These are phyloP conservation scores for Pipra filicauda DNA, from an alignment of 2,113 vertebrate species.

Conservation along the genomic window DNA sequence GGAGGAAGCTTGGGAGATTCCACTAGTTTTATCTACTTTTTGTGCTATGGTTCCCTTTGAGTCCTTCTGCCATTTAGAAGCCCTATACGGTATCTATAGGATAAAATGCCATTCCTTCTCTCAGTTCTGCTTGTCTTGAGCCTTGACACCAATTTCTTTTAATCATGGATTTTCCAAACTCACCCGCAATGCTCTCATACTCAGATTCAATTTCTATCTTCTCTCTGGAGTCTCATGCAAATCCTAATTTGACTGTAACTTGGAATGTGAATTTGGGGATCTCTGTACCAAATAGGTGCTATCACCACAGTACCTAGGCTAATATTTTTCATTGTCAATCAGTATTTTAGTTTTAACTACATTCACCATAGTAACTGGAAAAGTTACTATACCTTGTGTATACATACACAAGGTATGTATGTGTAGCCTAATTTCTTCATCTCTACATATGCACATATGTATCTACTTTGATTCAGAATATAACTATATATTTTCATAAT, in stretches of 20 bases:
- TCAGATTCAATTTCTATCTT: neutral
- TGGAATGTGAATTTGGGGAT: neutral
- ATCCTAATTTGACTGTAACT: neutral
- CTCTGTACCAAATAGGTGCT: neutral
- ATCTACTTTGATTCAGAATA: neutral
- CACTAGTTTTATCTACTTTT: neutral
- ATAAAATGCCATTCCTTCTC: neutral
- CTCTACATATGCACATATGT: neutral
- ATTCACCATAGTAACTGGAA: neutral
- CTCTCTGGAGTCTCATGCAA: neutral
- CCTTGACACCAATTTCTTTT: neutral
- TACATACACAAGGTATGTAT: neutral
- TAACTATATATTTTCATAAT: neutral
- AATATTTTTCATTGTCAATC: neutral
- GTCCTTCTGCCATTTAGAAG: neutral
- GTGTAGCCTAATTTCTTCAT: neutral
- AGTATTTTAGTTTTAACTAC: neutral
- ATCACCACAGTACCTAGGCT: neutral
- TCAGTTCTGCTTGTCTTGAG: neutral
- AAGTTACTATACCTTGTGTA: neutral
- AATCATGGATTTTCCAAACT: neutral
- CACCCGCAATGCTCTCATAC: neutral
- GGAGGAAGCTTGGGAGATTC: neutral
- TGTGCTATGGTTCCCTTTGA: neutral
- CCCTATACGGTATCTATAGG: no score